Conservation (phyloP, 1,140 invertebrate species). For the Macrocentrus cingulum region DNA sequence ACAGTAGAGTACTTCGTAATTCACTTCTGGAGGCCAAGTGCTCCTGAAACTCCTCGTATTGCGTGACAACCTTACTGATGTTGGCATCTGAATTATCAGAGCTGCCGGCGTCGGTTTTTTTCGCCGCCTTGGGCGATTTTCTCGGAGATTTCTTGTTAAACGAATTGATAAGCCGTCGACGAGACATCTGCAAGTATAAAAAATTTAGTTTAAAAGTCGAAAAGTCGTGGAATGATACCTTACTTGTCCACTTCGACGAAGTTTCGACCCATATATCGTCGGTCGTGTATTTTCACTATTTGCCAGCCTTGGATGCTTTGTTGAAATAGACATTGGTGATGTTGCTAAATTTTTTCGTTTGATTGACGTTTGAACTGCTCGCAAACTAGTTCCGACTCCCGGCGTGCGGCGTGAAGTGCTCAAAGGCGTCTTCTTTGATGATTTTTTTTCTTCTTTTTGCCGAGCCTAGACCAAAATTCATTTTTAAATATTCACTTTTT, state of each 20-base stretch:
- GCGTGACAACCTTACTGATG: conserved; percentile 26
- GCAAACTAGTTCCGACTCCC: conserved; percentile 33
- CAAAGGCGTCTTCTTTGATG: conserved; percentile 44
- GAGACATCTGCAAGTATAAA: background rate
- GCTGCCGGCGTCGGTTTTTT: background rate
- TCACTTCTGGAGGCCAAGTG: conserved; percentile 46
- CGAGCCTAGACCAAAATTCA: conserved; percentile 36
- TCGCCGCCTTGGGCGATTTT: conserved; percentile 1
- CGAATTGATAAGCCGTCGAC: too few relatives aligned
- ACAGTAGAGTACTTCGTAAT: conserved; percentile 48
- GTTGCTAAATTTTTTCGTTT: conserved; percentile 46
- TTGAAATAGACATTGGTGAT: conserved; percentile 34
- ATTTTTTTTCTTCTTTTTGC: conserved; percentile 44
- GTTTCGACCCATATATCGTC: conserved; percentile 32
- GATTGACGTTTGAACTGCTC: conserved; percentile 33
- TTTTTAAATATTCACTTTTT: too few relatives aligned
- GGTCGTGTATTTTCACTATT: conserved; percentile 34
- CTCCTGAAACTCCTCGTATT: conserved; percentile 51
- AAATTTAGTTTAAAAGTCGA: conserved; percentile 2
- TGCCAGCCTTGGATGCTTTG: conserved; percentile 34
- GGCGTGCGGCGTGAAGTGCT: conserved; percentile 44
- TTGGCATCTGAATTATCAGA: background rate
- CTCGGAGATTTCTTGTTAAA: background rate
- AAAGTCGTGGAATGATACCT: conserved; percentile 14
- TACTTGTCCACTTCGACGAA: conserved; percentile 40